Evolutionary conservation across 2,888 invertebrate species (phyloP).

Genomic region (Philhelius pedissequus): DNA sequence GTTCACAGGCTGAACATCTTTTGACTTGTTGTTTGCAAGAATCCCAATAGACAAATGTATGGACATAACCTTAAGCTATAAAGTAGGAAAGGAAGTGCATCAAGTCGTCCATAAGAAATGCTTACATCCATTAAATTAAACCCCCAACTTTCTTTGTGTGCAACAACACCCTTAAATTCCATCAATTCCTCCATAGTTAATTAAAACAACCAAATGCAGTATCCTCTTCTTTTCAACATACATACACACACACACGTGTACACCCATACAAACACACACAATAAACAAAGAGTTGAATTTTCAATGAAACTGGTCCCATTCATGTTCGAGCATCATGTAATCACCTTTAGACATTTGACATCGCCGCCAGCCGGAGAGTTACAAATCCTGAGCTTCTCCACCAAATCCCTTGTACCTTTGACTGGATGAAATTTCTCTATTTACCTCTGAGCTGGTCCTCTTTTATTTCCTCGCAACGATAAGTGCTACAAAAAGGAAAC

Average conservation of each 20-base stretch:
- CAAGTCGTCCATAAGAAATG: neutral
- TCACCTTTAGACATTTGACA: slow-evolving; percentile 66
- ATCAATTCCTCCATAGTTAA: slow-evolving; percentile 27
- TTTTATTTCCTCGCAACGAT: slow-evolving; percentile 44
- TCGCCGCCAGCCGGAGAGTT: slow-evolving; percentile 38
- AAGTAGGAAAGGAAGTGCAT: too few species aligned
- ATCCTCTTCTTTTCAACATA: slow-evolving; percentile 2
- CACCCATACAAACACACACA: neutral
- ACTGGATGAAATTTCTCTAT: slow-evolving; percentile 58
- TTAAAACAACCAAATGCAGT: slow-evolving; percentile 26
- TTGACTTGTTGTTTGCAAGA: too few species aligned
- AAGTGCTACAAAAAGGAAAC: slow-evolving; percentile 50
- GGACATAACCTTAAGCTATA: too few species aligned
- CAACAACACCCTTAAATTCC: slow-evolving; percentile 6
- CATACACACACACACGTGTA: neutral
- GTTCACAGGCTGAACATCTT: too few species aligned
- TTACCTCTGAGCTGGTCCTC: slow-evolving; percentile 39
- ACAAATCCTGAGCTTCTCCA: slow-evolving; percentile 1
- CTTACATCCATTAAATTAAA: neutral
- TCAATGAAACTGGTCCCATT: slow-evolving; percentile 35
- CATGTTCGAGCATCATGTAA: slow-evolving; percentile 62
- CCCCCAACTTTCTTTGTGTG: slow-evolving; percentile 1
- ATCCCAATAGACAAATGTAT: too few species aligned
- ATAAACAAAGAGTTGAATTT: slow-evolving; percentile 10
- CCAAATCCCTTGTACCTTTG: slow-evolving; percentile 43